A percentile compares a stretch with the other conserved stretches of the same genome.
Evolutionary conservation across 1,140 invertebrate species (phyloP).

Genomic region (Phymastichus coffea): DNA sequence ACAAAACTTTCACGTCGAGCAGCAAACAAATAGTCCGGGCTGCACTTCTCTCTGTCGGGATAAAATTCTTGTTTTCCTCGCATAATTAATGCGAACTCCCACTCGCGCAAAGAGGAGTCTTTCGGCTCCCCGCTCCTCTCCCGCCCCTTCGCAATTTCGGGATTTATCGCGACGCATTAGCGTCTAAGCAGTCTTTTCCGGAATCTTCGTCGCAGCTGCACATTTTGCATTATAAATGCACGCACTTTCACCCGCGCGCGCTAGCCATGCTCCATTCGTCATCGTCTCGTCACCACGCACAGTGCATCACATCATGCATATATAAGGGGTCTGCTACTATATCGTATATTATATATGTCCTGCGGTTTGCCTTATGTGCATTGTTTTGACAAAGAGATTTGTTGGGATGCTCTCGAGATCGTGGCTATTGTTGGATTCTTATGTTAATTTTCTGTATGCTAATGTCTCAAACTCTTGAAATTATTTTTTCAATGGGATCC

Average conservation of each 20-base stretch:
- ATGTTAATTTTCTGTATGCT: no score
- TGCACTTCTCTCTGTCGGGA: not conserved
- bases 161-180: slow-evolving; percentile 16
- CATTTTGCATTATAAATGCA: slow-evolving; percentile 16
- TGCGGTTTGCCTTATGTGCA: no score
- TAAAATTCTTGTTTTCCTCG: not conserved
- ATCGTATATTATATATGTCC: no score
- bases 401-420: no score
- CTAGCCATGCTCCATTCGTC: no score
- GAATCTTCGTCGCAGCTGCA: not conserved
- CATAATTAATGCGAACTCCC: not conserved
- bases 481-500: no score
- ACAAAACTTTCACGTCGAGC: slow-evolving; percentile 5
- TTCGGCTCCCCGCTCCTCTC: not conserved
- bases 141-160: not conserved
- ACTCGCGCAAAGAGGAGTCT: no score
- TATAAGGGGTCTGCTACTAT: no score
- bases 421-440: no score
- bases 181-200: not conserved
- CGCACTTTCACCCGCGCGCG: slow-evolving; percentile 24
- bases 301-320: no score
- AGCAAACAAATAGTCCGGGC: not conserved
- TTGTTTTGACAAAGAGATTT: no score
- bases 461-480: no score
- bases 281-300: slow-evolving; percentile 23